Conservation (phyloP, 2,797 vertebrate species). For the Chelon labrosus region DNA sequence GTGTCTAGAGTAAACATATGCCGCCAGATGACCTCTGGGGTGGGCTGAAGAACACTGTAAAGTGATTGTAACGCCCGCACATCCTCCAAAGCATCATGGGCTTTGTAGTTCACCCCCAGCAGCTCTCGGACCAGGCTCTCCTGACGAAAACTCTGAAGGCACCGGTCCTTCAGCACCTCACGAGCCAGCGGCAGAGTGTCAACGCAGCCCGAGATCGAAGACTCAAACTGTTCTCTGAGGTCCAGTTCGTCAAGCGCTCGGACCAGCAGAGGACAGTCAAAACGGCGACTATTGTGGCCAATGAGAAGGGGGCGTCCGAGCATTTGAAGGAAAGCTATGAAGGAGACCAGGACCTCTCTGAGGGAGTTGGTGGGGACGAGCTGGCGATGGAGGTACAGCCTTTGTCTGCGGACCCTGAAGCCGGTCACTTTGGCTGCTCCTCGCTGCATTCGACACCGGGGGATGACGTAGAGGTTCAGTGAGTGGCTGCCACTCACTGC, state of each 20-base stretch:
- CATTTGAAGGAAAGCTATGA: conserved; percentile 83
- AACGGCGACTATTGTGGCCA: conserved; percentile 83
- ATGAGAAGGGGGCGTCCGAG: conserved; percentile 71
- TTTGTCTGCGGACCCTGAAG: conserved; percentile 71
- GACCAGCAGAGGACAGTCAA: conserved; percentile 78
- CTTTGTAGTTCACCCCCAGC: conserved; percentile 78
- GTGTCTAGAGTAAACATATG: conserved; percentile 74
- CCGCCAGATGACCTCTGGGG: conserved; percentile 58
- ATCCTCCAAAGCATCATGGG: conserved; percentile 84
- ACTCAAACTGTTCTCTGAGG: conserved; percentile 70
- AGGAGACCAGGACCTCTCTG: conserved; percentile 78
- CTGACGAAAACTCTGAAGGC: conserved; percentile 79
- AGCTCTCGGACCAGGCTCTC: conserved; percentile 79
- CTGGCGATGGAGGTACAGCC: conserved; percentile 72
- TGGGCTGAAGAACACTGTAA: conserved; percentile 71
- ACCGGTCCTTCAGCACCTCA: conserved; percentile 70
- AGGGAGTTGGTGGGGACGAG: conserved; percentile 79
- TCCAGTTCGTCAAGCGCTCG: conserved; percentile 72
- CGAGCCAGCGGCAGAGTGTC: conserved; percentile 80
- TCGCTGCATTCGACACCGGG: conserved; percentile 72
- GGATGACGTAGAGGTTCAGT: conserved; percentile 81
- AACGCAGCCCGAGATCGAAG: conserved; percentile 68
- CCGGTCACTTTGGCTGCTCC: conserved; percentile 78
- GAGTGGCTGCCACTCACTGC: conserved; percentile 81
- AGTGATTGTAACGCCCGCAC: conserved; percentile 79